Base-by-base conservation (phyloP, 2,888 invertebrate genomes). In the Chrysolina oricalcia region DNA sequence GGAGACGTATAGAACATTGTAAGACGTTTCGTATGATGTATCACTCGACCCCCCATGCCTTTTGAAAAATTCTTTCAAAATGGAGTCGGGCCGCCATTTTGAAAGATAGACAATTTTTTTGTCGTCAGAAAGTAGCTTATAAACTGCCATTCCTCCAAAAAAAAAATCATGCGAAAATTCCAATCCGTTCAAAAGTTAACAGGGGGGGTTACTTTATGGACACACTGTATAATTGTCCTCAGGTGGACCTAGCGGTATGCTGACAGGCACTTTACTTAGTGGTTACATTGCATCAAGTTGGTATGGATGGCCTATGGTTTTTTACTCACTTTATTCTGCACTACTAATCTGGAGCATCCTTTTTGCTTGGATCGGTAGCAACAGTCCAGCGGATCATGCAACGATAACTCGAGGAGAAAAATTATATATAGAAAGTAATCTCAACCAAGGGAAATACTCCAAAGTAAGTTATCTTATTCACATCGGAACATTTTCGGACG, bases 181-280 rank as follows among this genome's bases (percentile, higher is more conserved):
- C n/a, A n/a, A n/a, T n/a, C n/a, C n/a, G n/a, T n/a, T n/a, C n/a
- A n/a, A n/a, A n/a, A n/a, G n/a, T n/a, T n/a, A n/a, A n/a, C n/a
- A n/a, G n/a, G n/a, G n/a, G n/a, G n/a, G n/a, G n/a, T n/a, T n/a
- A n/a, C n/a, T n/a, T n/a, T n/a, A n/a, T n/a, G n/a, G n/a, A n/a
- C n/a, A n/a, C n/a, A n/a, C n/a, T n/a, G 6, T n/a, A 46, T 63
- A 27, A 2, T 27, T 35, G 4, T 35, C 63, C 6, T 6, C 86
- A 87, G 96, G 96, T 63, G 92, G 93, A 13, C 94, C 95, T 86
- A 90, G 96, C 15, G 96, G 96, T 9, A 95, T 95, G 11, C 94
- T 96, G 0, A 85, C 95, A 0, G 93, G 95, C 82, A 87, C 95
- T 83, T 91, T 94, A 17, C 88, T 92, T n/a, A 92, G 94, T n/a